Conservation (phyloP, 2,113 vertebrate species). For the Pogonocichla stellata region DNA sequence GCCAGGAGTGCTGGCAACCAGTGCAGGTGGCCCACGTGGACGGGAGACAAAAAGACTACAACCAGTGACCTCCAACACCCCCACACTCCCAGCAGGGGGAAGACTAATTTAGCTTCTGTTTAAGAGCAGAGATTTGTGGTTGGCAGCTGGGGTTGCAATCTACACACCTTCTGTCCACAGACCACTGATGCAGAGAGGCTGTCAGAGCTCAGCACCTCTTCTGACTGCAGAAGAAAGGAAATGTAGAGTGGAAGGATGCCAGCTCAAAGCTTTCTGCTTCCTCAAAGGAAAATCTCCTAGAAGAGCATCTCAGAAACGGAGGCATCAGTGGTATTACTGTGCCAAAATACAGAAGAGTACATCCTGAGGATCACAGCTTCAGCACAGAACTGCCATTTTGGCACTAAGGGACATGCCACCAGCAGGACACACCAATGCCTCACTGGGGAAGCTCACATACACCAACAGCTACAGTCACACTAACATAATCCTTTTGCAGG, state of each 20-base stretch:
- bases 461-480: background rate
- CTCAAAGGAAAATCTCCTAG: background rate
- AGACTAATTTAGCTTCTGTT: slow-evolving; percentile 45
- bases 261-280: background rate
- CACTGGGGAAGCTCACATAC: background rate
- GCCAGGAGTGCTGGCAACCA: background rate
- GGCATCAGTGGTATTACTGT: background rate
- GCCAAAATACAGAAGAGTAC: background rate
- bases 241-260: background rate
- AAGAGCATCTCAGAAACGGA: background rate
- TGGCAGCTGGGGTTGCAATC: background rate
- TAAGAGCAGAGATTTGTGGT: slow-evolving; percentile 41
- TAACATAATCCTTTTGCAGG: background rate
- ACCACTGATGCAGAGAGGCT: background rate
- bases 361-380: background rate
- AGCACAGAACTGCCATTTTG: background rate
- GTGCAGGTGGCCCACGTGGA: background rate
- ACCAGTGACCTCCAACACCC: background rate
- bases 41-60: background rate
- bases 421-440: background rate
- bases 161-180: background rate
- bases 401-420: background rate
- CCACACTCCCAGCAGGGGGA: background rate
- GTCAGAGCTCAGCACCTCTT: background rate
- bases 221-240: background rate